Base-by-base conservation (phyloP, 2,113 vertebrate species). In the Notarius quadriscutis region DNA sequence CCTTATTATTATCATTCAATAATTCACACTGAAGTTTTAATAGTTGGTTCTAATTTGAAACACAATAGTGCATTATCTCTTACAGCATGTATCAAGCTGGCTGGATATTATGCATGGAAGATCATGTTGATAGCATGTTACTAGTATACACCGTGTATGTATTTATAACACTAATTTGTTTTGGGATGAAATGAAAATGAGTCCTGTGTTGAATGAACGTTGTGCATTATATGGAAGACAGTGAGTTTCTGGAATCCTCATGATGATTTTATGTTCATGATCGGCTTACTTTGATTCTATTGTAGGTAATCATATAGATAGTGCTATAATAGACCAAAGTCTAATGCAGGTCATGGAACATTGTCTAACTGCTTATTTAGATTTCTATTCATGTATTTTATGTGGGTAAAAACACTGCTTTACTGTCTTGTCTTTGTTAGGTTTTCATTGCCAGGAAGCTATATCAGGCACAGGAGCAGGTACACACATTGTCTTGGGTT, bases 221-320 rank as follows among this genome's bases (percentile, higher is more conserved):
- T 78, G 75, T 51, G 6, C 12, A 53, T 78, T 78, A 53, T n/a
- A 14, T 51, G 22, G 5, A 77, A 77, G 41, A 75, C 20, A 77
- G 41, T 48, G 74, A 53, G 72, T 50, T 74, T 20, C 22, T 74
- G 22, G 20, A 50, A 74, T 22, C 53, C 1, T 78, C 25, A 78
- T 53, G 75, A 53, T 15, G 22, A 55, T n/a, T 55, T 53, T 55
- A n/a, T 55, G 15, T 77, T 50, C 4, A 77, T 77, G 48, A 48
- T 77, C 12, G 20, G 0, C 74, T 48, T 75, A 48, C 34, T 10
- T 74, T 74, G 3, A 51, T 79, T 57, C 7, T 79, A 79, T 55
- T 78, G 25, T n/a, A 51, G 72, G 72, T 50, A 75, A 75, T 53
- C 41, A 77, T 79, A 53, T 15, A 78, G 57, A 30, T 57, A 79